These are phyloP conservation scores for Stichopus horrens DNA, from an alignment of 53 echinoderm and acorn worm genomes.

Conservation along the genomic window DNA sequence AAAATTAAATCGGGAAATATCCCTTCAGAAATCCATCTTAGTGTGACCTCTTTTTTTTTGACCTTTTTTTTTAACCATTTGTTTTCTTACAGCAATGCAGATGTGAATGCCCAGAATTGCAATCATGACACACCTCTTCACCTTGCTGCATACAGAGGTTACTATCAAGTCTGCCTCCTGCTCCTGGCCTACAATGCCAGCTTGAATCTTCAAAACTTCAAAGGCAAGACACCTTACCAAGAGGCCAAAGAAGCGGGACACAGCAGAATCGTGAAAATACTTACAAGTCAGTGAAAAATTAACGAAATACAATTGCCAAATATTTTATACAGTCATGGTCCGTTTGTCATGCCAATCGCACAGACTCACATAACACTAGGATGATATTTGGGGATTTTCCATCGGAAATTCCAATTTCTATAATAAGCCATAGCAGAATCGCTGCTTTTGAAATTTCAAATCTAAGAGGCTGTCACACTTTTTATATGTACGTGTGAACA, in stretches of 20 bases:
- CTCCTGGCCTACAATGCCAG: constrained; percentile 29
- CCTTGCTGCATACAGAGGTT: constrained; percentile 38
- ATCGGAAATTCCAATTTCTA: neutral
- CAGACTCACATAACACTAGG: neutral
- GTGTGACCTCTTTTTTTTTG: neutral
- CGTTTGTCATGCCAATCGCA: neutral
- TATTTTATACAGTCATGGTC: neutral
- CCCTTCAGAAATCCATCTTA: too few relatives aligned
- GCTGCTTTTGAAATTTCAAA: too few relatives aligned
- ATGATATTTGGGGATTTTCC: neutral
- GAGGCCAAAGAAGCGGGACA: constrained; percentile 38
- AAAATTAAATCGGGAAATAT: too few relatives aligned
- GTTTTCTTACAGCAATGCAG: constrained; percentile 1
- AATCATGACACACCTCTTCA: constrained; percentile 43
- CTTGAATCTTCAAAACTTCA: constrained; percentile 30
- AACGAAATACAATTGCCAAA: too few relatives aligned
- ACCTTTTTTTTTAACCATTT: neutral
- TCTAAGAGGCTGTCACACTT: too few relatives aligned
- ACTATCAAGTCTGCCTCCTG: constrained; percentile 34
- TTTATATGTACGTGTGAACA: too few relatives aligned
- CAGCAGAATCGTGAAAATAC: constrained; percentile 25
- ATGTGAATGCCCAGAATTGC: constrained; percentile 33
- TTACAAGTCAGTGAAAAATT: constrained; percentile 9
- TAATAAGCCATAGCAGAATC: neutral
- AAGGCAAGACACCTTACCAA: constrained; percentile 42